Conservation (phyloP, 2,113 vertebrate genomes). For the Prinia subflava region DNA sequence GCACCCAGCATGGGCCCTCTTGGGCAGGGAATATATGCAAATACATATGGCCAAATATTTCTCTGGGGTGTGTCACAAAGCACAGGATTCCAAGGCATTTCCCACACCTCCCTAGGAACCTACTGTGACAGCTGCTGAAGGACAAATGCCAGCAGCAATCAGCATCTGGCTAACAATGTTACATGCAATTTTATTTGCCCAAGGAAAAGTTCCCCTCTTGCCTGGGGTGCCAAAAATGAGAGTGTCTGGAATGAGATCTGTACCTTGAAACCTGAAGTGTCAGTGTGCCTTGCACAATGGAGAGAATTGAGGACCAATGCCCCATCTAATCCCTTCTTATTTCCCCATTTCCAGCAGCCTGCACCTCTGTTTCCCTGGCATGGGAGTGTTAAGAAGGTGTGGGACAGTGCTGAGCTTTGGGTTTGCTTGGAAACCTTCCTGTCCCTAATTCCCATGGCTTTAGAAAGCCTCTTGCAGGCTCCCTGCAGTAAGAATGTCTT, state of each 20-base stretch:
- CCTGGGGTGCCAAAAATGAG: neutral
- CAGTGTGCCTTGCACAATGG: neutral
- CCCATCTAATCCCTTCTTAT: neutral
- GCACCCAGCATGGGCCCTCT: neutral
- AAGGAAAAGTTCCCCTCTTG: neutral
- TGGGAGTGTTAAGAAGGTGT: neutral
- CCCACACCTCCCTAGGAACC: neutral
- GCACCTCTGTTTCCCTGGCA: neutral
- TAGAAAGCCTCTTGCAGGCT: neutral
- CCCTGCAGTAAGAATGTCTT: neutral
- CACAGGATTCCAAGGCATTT: neutral
- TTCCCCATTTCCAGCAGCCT: neutral
- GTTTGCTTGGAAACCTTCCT: neutral
- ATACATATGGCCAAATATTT: neutral
- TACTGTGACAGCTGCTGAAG: slow-evolving; percentile 24
- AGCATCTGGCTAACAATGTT: neutral
- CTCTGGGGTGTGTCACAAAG: neutral
- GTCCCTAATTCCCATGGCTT: neutral
- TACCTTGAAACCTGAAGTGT: neutral
- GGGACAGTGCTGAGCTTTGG: neutral
- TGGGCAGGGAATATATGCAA: neutral
- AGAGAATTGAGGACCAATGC: neutral
- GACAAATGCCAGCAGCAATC: slow-evolving; percentile 1
- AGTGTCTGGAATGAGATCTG: neutral
- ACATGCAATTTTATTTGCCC: neutral